These are phyloP conservation scores for Lophura swinhoii DNA, from an alignment of 2,797 vertebrate species.

Conservation along the genomic window DNA sequence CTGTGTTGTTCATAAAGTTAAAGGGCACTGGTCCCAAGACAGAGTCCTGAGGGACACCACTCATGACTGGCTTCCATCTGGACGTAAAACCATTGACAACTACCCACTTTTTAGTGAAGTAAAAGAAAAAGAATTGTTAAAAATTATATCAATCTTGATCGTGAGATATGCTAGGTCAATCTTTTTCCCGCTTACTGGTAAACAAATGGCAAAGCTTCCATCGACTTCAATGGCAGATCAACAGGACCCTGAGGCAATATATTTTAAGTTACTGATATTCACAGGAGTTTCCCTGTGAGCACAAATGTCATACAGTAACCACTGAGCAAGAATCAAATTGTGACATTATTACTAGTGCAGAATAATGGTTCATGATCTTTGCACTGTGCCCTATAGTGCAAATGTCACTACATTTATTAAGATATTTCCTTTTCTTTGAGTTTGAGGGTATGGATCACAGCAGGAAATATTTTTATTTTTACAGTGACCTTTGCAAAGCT, in stretches of 20 bases:
- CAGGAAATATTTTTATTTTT: constrained; percentile 49
- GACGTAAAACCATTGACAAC: too few relatives aligned
- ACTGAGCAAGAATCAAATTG: constrained; percentile 53
- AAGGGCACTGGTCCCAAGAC: too few relatives aligned
- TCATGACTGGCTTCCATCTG: too few relatives aligned
- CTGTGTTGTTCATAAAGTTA: too few relatives aligned
- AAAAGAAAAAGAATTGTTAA: not conserved
- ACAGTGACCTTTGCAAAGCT: constrained; percentile 54
- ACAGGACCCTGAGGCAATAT: not conserved
- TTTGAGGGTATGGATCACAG: constrained; percentile 48
- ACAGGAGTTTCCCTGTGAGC: constrained; percentile 54
- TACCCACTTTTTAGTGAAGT: not conserved
- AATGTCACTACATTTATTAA: constrained; percentile 65
- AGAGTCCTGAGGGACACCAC: too few relatives aligned
- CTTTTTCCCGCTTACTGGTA: not conserved
- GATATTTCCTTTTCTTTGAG: constrained; percentile 42
- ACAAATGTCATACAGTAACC: constrained; percentile 49
- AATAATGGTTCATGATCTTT: constrained; percentile 60
- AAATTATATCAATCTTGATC: not conserved
- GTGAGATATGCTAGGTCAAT: not conserved
- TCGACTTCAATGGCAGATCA: not conserved
- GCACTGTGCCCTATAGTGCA: constrained; percentile 56
- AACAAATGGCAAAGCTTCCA: constrained; percentile 15
- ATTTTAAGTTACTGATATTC: constrained; percentile 67
- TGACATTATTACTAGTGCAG: constrained; percentile 58